Evolutionary conservation across 2,888 invertebrate genomes (phyloP), one percentile per base, ranked within the genome.

Genomic region (Embidobia sp.): DNA sequence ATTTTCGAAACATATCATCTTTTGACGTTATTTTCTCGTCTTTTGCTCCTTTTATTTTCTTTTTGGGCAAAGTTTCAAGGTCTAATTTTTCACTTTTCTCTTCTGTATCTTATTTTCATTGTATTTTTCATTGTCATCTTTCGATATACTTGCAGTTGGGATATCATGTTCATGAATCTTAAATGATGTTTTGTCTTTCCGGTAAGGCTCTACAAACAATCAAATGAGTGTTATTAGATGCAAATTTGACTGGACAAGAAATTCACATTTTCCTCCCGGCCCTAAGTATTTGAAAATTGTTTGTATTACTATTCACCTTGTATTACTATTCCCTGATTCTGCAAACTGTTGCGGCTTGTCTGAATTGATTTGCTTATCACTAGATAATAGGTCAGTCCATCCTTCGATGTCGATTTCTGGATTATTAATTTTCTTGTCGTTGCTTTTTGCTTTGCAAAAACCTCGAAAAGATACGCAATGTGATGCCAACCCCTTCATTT

Each of bases 401-500:
- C 95, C 96, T 51, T 94, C 95, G 16, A 97, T 91, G 83, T 97
- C 97, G 73, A 94, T 94, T 1, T 91, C 91, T 1, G 93, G 92
- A 3, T 93, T 92, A 80, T 96, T 95, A 72, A 97, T 95, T 66
- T 95, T 89, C 95, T 95, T 0, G 97, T 97, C 0, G 94, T 92
- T 0, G 95, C 94, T 55, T 96, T 90, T 82, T 97, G 97, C 85
- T 94, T 94, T 31, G 93, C 90, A 79, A 97, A 94, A 10, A 92
- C 92, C 85, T 96, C 94, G 91, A 96, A 95, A 3, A 97, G 90
- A 83, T 97, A 97, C 67, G 92, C 90, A 0, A 95, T 90, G 85
- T 97, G 97, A 87, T 94, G 92, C 95, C 96, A 97, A 80, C 93
- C 92, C n/a, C 88, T 96, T 97, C 95, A 97, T 96, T 82, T 93